A percentile compares a stretch with the other conserved stretches of the same genome.
phyloP scores from a whole-genome alignment of 1,140 invertebrate genomes.

The Sesamia nonagrioides region DNA sequence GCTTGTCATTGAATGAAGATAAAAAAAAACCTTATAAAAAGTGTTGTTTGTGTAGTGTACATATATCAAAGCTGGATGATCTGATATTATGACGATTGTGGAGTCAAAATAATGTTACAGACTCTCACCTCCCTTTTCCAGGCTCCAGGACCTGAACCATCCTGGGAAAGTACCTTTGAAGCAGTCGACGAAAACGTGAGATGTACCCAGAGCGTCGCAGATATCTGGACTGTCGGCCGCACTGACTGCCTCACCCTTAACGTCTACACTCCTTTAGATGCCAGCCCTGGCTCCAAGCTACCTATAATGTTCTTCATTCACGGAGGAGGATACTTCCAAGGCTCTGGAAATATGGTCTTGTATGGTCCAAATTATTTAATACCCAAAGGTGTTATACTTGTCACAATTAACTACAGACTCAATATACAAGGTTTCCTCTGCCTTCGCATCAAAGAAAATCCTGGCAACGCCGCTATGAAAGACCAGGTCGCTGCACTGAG shows the following conservation, averaged over 20 bases:
- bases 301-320: constrained; percentile 89
- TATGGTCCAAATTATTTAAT: constrained; percentile 89
- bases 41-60: no score
- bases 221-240: constrained; percentile 66
- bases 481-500: constrained; percentile 83
- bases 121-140: constrained; percentile 66
- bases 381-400: constrained; percentile 90
- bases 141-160: constrained; percentile 87
- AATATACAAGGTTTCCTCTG: constrained; percentile 88
- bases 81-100: no score
- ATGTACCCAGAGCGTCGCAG: constrained; percentile 80
- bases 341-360: constrained; percentile 72
- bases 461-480: constrained; percentile 86
- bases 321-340: constrained; percentile 88
- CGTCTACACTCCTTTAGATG: constrained; percentile 80
- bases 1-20: no score
- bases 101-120: neutral
- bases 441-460: constrained; percentile 77
- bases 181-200: constrained; percentile 87
- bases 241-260: constrained; percentile 82
- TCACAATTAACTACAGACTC: constrained; percentile 93
- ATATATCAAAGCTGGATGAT: no score
- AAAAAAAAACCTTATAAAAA: no score
- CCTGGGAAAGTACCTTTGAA: constrained; percentile 88
- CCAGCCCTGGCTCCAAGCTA: constrained; percentile 47